Evolutionary conservation across 2,888 invertebrate species (phyloP), one percentile per base, ranked within the genome.

Genomic region (Ormyrus thymus): DNA sequence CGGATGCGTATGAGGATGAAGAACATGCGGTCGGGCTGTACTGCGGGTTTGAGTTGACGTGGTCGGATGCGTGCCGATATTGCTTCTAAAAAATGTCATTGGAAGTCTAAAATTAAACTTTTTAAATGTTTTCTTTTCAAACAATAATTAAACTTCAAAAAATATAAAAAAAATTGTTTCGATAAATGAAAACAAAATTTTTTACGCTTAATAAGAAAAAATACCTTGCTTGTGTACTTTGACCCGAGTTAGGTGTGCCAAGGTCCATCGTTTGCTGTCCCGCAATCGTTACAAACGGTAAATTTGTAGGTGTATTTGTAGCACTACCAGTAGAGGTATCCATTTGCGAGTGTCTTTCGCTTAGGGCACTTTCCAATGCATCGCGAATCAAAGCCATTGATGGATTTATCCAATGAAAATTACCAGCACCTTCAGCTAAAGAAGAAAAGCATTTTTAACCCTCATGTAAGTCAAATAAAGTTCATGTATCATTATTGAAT

Each of bases 11-110:
- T 93, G 92, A 65, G 94, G 91, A 86, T 94, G 94, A 9, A 90
- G 86, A 46, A 94, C 93, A 84, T 94, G 94, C 0, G 94, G 94
- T 46, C 95, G 92, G 7, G 93, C 90, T 13, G 94, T 94, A 71
- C 94, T 93, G 55, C 94, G 91, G 4, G 94, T 95, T 85, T 94
- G 93, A 0, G 94, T 94, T 0, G 94, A 92, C 43, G 94, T 94
- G 9, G 94, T 95, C 43, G 94, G 94, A 88, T 94, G 92, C 5
- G 95, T 94, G 64, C 93, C 93, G 5, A 94, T 93, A 83, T 93
- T 93, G 10, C 93, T 93, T 73, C 94, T 92, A 6, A 50, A 80
- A 58, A 10, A 62, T 45, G 15, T n/a, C 11, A 58, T 1, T 50
- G 8, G 29, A 29, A 11, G 45, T 58, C 7, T 3, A 43, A 50